Percentiles rank a stretch among this genome's conserved stretches.
Evolutionary conservation across 2,888 invertebrate species (phyloP).

Genomic region (Liposcelis brunnea): DNA sequence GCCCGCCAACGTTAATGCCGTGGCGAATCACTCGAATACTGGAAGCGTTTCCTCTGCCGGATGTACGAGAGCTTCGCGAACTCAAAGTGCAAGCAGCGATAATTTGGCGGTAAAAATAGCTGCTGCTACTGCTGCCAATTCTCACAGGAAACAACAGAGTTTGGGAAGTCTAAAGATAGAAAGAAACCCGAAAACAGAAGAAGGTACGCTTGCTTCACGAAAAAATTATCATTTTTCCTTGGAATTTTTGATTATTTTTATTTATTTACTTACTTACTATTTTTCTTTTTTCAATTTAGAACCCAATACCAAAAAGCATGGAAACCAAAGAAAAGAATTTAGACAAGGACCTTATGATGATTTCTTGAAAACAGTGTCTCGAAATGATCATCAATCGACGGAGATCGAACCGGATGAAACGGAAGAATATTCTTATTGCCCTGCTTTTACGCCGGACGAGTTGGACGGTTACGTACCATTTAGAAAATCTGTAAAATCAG

Average conservation of each 20-base stretch:
- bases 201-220: background rate
- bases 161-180: background rate
- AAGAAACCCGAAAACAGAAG: background rate
- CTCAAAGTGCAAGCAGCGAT: slow-evolving; percentile 6
- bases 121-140: background rate
- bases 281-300: background rate
- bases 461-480: slow-evolving; percentile 4
- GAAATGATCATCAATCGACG: too few relatives aligned
- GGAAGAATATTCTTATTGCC: slow-evolving; percentile 5
- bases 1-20: background rate
- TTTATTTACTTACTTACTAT: background rate
- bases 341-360: too few relatives aligned
- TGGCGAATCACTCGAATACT: background rate
- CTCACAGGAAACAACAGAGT: slow-evolving; percentile 6
- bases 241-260: too few relatives aligned
- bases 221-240: background rate
- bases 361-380: too few relatives aligned
- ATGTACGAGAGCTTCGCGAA: background rate
- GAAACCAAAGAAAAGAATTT: slow-evolving; percentile 7
- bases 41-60: background rate
- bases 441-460: slow-evolving; percentile 6
- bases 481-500: background rate
- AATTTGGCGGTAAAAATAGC: background rate
- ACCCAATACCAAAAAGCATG: background rate
- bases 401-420: background rate